phyloP scores from a whole-genome alignment of 2,113 vertebrate genomes.

The Benitochromis conjunctus region DNA sequence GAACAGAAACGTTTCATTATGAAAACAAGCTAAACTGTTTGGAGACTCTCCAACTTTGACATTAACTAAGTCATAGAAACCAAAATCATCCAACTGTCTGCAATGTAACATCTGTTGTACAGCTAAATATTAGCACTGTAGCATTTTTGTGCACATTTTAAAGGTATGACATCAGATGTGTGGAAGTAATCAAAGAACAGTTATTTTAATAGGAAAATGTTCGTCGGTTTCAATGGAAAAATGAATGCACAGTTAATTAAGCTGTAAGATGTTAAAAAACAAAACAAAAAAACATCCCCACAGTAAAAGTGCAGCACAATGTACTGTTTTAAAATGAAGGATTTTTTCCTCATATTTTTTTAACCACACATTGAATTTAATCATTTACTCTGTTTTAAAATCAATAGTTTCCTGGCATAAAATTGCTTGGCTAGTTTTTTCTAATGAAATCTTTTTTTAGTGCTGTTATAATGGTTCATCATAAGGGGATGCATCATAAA shows the following conservation, averaged over 20 bases:
- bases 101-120: neutral
- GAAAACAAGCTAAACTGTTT: neutral
- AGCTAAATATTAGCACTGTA: neutral
- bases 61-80: neutral
- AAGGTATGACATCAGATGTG: neutral
- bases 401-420: neutral
- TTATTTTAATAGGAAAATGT: neutral
- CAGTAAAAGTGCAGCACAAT: neutral
- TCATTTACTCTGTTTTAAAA: neutral
- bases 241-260: neutral
- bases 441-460: neutral
- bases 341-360: neutral
- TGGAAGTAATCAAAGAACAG: neutral
- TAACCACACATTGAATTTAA: neutral
- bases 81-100: neutral
- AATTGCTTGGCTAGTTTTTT: neutral
- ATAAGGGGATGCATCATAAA: neutral
- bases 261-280: neutral
- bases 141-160: neutral
- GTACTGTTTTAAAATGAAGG: rapidly evolving
- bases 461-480: neutral
- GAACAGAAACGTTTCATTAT: neutral
- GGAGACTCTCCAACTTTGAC: neutral
- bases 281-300: neutral
- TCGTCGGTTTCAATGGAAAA: neutral